phyloP scores from a whole-genome alignment of 2,797 vertebrate genomes.

The Lacerta viridis region DNA sequence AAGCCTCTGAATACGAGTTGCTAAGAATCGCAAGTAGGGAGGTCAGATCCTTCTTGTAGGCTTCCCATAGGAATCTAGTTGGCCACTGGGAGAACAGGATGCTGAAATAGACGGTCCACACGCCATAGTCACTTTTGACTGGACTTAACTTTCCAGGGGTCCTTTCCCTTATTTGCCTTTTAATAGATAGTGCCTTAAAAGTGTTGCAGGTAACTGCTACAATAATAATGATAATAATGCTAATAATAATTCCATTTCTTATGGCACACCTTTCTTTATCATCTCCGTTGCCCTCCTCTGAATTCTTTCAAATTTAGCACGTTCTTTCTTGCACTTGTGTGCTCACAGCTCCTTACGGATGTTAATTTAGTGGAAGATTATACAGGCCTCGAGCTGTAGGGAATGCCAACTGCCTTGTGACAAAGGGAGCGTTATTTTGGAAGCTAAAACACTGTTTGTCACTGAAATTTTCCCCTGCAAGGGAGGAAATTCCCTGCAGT shows the following conservation, averaged over 20 bases:
- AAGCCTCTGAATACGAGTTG: no score
- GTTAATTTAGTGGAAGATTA: slow-evolving; percentile 24
- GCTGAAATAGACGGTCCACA: no score
- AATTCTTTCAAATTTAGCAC: slow-evolving; percentile 1
- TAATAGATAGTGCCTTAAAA: background rate
- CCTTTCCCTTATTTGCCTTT: no score
- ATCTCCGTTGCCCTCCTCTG: background rate
- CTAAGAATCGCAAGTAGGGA: no score
- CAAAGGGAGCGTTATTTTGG: slow-evolving; percentile 19
- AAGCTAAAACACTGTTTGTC: slow-evolving; percentile 4
- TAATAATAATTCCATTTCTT: background rate
- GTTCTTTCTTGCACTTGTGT: background rate
- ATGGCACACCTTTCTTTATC: background rate
- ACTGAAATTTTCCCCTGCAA: slow-evolving; percentile 27
- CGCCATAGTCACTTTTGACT: no score
- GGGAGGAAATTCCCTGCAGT: slow-evolving; percentile 21
- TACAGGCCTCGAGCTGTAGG: slow-evolving; percentile 8
- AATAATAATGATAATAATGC: background rate
- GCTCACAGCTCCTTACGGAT: background rate
- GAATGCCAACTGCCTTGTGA: slow-evolving; percentile 9
- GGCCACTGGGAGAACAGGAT: no score
- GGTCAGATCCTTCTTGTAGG: no score
- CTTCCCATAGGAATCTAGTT: no score
- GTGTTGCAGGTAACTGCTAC: background rate
- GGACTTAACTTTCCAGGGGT: no score